phyloP scores from a whole-genome alignment of 2,888 invertebrate species.

The Aplocera efformata region DNA sequence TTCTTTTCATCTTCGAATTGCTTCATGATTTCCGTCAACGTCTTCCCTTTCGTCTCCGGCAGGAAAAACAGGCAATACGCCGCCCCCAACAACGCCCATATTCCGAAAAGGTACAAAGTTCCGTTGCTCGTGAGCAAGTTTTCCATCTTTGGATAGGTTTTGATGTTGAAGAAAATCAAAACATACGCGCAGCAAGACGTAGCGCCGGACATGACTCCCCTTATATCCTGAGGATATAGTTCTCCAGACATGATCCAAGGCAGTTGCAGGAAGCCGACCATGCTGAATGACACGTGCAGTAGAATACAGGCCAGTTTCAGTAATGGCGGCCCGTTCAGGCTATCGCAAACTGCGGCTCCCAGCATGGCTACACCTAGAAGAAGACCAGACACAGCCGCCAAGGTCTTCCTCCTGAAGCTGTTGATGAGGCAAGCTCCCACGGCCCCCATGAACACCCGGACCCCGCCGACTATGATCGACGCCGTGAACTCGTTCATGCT shows the following conservation, averaged over 20 bases:
- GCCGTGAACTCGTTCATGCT: constrained; percentile 84
- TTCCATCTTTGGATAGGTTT: constrained; percentile 84
- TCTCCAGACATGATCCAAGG: constrained; percentile 89
- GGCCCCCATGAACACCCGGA: constrained; percentile 84
- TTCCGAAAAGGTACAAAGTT: constrained; percentile 83
- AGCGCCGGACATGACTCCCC: constrained; percentile 85
- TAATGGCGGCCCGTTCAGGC: constrained; percentile 74
- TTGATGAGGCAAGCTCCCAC: constrained; percentile 84
- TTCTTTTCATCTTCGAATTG: constrained; percentile 76
- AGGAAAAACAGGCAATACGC: constrained; percentile 81
- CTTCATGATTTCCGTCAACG: constrained; percentile 84
- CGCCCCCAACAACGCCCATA: constrained; percentile 81
- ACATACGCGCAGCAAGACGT: constrained; percentile 86
- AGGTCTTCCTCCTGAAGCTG: constrained; percentile 80
- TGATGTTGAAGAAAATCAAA: constrained; percentile 85
- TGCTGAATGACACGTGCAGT: constrained; percentile 85
- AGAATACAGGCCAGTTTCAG: constrained; percentile 81
- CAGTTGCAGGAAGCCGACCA: constrained; percentile 86
- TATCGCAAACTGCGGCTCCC: constrained; percentile 81
- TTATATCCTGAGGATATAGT: constrained; percentile 83
- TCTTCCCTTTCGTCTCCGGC: constrained; percentile 86
- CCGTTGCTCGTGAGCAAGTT: constrained; percentile 80
- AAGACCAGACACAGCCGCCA: constrained; percentile 83
- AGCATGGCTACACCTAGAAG: constrained; percentile 84
- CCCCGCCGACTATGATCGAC: constrained; percentile 85